Base-by-base conservation (phyloP, 2,888 invertebrate genomes). In the Homarus gammarus region DNA sequence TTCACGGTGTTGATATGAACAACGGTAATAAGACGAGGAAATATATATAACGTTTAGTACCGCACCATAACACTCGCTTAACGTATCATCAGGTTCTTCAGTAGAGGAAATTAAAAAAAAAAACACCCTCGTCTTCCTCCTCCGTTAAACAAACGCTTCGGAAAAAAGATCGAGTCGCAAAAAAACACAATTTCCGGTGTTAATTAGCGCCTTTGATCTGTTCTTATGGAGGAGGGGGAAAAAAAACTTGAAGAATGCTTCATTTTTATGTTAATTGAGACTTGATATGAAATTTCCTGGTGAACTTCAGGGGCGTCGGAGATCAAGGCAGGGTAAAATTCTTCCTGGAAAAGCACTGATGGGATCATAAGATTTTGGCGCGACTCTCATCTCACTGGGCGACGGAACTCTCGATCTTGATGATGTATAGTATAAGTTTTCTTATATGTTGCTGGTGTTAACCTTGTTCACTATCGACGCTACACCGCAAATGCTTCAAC, bases 181-280 rank as follows among this genome's bases (percentile, higher is more conserved):
- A 68, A 68, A 73, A 77, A 77, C 40, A 77, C 40, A 15, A 31
- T n/a, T 44, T 12, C 44, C 40, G 40, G 75, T 49, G 75, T n/a
- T 77, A 44, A 77, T 77, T 77, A 77, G 40, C 44, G 75, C 49
- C 75, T 77, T 77, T 77, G 75, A 77, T 77, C 75, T 77, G n/a
- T 49, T 44, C 40, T 49, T 40, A 31, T 77, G 75, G 31, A 77
- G 75, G 49, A n/a, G n/a, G n/a, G n/a, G n/a, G n/a, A n/a, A n/a
- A n/a, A 44, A 77, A 77, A 77, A 40, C 44, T 22, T 1, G 56
- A 51, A 61, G 61, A 79, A 56, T 61, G 61, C 36, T 56, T 79
- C 79, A 79, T 79, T 79, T 79, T 56, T 79, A 79, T 79, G 79
- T 79, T 79, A 79, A 79, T 79, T 79, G 38, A 79, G 61, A 36